phyloP scores from a whole-genome alignment of 1,140 invertebrate species.

The Drosophila triauraria region DNA sequence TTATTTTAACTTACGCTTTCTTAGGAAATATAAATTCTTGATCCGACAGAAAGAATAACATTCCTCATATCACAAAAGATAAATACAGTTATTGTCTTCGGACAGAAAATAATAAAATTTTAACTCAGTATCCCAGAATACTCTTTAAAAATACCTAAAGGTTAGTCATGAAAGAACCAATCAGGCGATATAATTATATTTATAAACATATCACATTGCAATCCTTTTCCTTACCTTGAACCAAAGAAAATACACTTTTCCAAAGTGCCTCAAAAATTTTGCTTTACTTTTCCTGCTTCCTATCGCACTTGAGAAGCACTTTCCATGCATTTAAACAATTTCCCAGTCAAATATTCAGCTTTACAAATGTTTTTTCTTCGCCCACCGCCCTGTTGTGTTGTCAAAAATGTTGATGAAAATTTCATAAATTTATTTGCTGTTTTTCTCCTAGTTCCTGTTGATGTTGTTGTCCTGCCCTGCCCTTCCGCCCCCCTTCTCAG shows the following conservation, averaged over 20 bases:
- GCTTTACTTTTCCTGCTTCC: constrained; percentile 6
- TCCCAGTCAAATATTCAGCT: constrained; percentile 61
- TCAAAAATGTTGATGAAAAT: constrained; percentile 80
- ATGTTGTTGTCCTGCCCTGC: not conserved
- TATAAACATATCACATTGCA: not conserved
- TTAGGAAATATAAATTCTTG: too few relatives aligned
- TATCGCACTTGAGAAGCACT: constrained; percentile 63
- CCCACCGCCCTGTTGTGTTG: constrained; percentile 33
- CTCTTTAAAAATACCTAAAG: too few relatives aligned
- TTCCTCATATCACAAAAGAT: not conserved
- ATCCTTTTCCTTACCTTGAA: not conserved
- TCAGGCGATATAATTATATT: not conserved
- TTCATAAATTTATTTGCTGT: constrained; percentile 73
- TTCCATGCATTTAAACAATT: constrained; percentile 82
- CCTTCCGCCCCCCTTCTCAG: not conserved
- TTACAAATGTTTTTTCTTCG: constrained; percentile 61
- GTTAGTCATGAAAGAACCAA: too few relatives aligned
- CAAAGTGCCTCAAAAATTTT: constrained; percentile 3
- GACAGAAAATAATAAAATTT: not conserved
- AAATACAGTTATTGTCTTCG: not conserved
- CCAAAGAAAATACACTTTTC: not conserved
- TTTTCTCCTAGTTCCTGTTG: constrained; percentile 28
- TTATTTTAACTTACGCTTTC: too few relatives aligned
- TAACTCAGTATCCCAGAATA: not conserved
- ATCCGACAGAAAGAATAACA: too few relatives aligned